Percentiles rank a stretch among this genome's conserved stretches.
phyloP scores from a whole-genome alignment of 2,797 vertebrate genomes.

The Meda fulgida region DNA sequence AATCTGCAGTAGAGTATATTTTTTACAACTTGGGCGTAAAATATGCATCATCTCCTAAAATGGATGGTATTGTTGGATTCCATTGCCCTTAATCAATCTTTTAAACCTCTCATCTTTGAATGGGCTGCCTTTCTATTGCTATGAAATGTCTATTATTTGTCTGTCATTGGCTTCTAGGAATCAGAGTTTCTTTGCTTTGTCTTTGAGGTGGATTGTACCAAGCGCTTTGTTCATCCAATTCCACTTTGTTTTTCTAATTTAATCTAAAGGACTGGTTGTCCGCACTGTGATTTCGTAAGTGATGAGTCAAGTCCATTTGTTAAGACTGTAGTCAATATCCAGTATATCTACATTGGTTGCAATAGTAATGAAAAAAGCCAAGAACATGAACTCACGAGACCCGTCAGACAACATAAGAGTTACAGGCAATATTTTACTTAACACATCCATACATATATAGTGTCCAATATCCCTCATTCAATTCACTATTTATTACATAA shows the following conservation, averaged over 20 bases:
- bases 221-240: background rate
- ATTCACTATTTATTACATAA: background rate
- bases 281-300: background rate
- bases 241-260: background rate
- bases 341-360: constrained; percentile 1
- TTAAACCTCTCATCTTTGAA: background rate
- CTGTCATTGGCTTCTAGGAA: background rate
- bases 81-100: background rate
- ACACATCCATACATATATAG: background rate
- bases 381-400: constrained; percentile 11
- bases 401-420: background rate
- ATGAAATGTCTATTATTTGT: background rate
- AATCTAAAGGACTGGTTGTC: background rate
- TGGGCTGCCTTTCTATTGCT: background rate
- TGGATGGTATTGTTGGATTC: background rate
- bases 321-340: constrained; percentile 1
- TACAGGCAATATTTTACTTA: background rate
- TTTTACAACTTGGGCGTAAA: background rate
- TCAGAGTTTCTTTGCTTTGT: background rate
- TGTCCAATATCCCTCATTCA: background rate
- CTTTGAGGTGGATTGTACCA: background rate
- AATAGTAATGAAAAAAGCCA: constrained; percentile 7
- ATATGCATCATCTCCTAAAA: background rate
- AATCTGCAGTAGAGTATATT: background rate
- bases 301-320: constrained; percentile 21